Conservation (phyloP, 2,113 vertebrate species). For the Cheilinus undulatus region DNA sequence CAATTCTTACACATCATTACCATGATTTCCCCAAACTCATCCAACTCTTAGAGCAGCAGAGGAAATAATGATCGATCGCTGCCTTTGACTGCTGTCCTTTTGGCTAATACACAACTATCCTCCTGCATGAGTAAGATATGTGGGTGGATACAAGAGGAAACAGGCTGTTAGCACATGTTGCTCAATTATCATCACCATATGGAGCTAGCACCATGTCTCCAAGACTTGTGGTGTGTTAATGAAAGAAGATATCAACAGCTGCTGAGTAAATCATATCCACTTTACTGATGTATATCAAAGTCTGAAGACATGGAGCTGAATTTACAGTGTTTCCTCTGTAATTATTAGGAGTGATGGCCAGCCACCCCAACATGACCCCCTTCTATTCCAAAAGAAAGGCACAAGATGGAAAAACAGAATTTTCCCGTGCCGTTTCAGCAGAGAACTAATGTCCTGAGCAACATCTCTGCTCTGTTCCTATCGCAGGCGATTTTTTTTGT, state of each 20-base stretch:
- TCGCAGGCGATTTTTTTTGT: no score
- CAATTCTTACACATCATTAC: conserved; percentile 72
- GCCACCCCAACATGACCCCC: no score
- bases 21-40: conserved; percentile 49
- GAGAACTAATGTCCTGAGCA: no score
- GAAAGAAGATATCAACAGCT: conserved; percentile 14
- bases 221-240: conserved; percentile 7
- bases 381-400: no score
- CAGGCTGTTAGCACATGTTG: conserved; percentile 12
- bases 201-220: conserved; percentile 7
- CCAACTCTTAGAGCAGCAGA: conserved; percentile 30
- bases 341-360: no score
- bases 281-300: conserved; percentile 12
- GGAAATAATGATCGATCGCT: conserved; percentile 27
- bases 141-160: conserved; percentile 29
- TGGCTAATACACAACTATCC: conserved; percentile 34
- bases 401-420: no score
- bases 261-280: background rate
- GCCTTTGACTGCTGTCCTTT: conserved; percentile 38
- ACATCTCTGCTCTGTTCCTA: no score
- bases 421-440: no score
- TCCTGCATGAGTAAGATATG: conserved; percentile 6
- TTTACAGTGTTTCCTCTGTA: no score
- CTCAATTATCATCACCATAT: conserved; percentile 49
- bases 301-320: background rate